A percentile compares a stretch with the other conserved stretches of the same genome.
Evolutionary conservation across 2,113 vertebrate species (phyloP).

Genomic region (Cheilinus undulatus): DNA sequence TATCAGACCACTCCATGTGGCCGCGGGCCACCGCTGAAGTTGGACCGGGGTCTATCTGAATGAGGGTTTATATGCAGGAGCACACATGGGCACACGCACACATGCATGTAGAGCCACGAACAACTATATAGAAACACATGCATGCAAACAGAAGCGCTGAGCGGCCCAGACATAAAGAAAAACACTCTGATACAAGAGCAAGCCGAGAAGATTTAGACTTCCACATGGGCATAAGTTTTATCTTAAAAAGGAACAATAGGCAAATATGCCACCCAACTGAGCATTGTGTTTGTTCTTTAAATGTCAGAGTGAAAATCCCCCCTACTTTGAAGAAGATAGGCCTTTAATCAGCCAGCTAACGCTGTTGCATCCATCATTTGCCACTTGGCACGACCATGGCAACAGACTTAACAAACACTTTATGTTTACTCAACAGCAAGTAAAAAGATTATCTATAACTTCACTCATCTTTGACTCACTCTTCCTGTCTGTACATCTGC

Average conservation of each 20-base stretch:
- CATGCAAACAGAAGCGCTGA: constrained; percentile 29
- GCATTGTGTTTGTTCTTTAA: constrained; percentile 84
- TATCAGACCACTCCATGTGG: constrained; percentile 80
- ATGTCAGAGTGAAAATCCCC: constrained; percentile 85
- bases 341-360: constrained; percentile 74
- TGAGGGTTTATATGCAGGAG: constrained; percentile 63
- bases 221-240: constrained; percentile 81
- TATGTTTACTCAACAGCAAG: constrained; percentile 69
- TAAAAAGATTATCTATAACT: constrained; percentile 72
- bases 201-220: constrained; percentile 77
- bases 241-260: constrained; percentile 79
- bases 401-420: constrained; percentile 72
- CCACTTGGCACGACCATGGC: constrained; percentile 61
- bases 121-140: constrained; percentile 40
- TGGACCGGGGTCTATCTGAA: constrained; percentile 70
- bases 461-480: constrained; percentile 35
- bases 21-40: constrained; percentile 76
- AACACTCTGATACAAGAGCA: constrained; percentile 54
- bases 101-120: constrained; percentile 23
- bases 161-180: constrained; percentile 52
- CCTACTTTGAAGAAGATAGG: constrained; percentile 73
- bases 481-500: constrained; percentile 34
- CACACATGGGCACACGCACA: constrained; percentile 59
- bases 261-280: constrained; percentile 82
- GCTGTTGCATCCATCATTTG: constrained; percentile 55